phyloP scores from a whole-genome alignment of 2,113 vertebrate species.

The Campylorhamphus procurvoides region DNA sequence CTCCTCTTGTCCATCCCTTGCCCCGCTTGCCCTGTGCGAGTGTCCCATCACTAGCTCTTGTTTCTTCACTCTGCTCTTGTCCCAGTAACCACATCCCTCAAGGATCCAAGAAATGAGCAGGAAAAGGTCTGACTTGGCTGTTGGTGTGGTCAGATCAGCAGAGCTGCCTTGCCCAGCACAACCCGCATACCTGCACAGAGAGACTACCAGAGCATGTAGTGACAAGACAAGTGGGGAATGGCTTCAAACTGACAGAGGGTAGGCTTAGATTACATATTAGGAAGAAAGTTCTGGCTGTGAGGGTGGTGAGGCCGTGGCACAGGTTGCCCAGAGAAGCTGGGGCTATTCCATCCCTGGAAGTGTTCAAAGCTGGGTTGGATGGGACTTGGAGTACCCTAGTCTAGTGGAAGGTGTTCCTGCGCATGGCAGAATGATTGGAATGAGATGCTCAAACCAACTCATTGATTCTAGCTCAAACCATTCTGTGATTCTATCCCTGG shows the following conservation, averaged over 20 bases:
- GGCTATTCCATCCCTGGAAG: too few relatives aligned
- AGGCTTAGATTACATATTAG: background rate
- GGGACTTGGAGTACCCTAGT: background rate
- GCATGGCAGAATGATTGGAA: background rate
- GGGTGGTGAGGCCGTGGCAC: background rate
- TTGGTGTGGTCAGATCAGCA: rapidly evolving
- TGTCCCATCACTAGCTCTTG: rapidly evolving
- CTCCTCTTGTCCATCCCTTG: background rate
- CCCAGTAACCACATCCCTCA: rapidly evolving
- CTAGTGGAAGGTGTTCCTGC: background rate
- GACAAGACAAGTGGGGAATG: background rate
- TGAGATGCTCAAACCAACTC: too few relatives aligned
- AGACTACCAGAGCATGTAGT: background rate
- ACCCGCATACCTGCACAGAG: background rate
- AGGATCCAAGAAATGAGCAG: background rate
- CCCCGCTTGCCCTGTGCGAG: rapidly evolving
- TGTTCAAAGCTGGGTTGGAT: background rate
- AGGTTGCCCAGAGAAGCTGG: background rate
- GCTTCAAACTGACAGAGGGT: background rate
- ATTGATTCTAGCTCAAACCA: background rate
- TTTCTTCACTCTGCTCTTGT: background rate
- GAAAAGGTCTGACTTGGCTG: background rate
- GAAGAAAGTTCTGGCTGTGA: background rate
- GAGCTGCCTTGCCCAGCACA: background rate
- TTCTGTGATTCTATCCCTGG: rapidly evolving